Percentiles rank a stretch among this genome's conserved stretches.
Evolutionary conservation across 2,888 invertebrate species (phyloP).

Genomic region (Ennomos erosarius): DNA sequence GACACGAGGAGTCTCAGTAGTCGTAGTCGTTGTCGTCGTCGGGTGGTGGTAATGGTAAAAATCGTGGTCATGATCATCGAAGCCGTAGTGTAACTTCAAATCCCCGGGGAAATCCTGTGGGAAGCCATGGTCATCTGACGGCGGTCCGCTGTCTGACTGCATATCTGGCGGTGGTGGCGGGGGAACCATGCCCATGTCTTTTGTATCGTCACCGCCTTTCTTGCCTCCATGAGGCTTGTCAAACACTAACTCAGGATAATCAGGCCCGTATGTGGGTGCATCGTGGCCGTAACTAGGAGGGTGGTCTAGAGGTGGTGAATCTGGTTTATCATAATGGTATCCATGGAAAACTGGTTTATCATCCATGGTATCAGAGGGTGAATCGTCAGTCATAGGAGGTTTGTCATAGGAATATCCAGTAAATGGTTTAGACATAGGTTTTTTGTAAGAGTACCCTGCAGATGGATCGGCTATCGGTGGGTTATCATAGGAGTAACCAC

Average conservation of each 20-base stretch:
- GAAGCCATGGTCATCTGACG: conserved; percentile 71
- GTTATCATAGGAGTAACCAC: too few species aligned
- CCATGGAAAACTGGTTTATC: conserved; percentile 60
- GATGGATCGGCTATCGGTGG: conserved; percentile 63
- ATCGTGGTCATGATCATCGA: conserved; percentile 68
- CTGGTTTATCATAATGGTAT: conserved; percentile 45
- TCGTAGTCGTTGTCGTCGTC: conserved; percentile 70
- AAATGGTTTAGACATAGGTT: conserved; percentile 64
- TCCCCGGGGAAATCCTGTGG: conserved; percentile 78
- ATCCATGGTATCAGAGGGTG: conserved; percentile 49
- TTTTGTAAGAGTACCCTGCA: conserved; percentile 67
- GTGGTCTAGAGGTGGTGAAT: conserved; percentile 45
- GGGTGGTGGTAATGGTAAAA: conserved; percentile 63
- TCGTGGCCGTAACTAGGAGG: conserved; percentile 22
- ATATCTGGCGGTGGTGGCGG: conserved; percentile 58
- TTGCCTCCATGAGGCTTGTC: conserved; percentile 58
- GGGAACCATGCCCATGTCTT: conserved; percentile 68
- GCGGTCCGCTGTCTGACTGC: conserved; percentile 57
- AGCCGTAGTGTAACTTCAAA: conserved; percentile 71
- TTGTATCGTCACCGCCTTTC: conserved; percentile 56
- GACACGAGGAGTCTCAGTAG: conserved; percentile 84
- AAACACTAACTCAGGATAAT: conserved; percentile 70
- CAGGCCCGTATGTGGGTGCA: conserved; percentile 50
- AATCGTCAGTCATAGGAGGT: conserved; percentile 59
- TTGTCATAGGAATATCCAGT: conserved; percentile 70